Conservation (phyloP, 2,888 invertebrate genomes). For the Hirtodrosophila cameraria region DNA sequence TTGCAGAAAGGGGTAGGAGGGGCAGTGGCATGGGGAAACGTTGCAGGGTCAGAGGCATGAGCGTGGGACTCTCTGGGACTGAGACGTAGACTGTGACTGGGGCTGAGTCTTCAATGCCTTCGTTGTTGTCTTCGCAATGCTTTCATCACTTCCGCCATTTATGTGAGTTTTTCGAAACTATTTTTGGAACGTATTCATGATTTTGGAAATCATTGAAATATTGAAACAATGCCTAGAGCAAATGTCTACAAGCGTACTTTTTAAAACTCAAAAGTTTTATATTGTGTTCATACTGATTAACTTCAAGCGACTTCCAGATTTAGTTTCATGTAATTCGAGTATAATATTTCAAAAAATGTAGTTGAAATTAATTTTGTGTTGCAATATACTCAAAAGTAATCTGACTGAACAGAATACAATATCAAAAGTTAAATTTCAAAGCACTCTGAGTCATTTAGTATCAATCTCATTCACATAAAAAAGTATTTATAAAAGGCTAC, state of each 20-base stretch:
- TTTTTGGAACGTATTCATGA: constrained; percentile 57
- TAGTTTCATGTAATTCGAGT: too few species aligned
- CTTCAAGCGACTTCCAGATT: too few species aligned
- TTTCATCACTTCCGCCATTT: constrained; percentile 75
- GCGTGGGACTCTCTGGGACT: constrained; percentile 45
- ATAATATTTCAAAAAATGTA: too few species aligned
- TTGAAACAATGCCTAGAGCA: constrained; percentile 34
- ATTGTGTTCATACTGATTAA: too few species aligned
- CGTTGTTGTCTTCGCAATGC: constrained; percentile 40
- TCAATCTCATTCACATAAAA: too few species aligned
- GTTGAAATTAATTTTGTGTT: too few species aligned
- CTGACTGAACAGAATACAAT: too few species aligned
- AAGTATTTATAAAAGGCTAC: too few species aligned
- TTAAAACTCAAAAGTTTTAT: constrained; percentile 20
- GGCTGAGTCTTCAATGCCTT: constrained; percentile 32
- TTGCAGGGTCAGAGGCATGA: constrained; percentile 50
- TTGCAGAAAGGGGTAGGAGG: too few species aligned
- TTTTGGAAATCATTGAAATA: constrained; percentile 33
- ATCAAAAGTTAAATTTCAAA: too few species aligned
- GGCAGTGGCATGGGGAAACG: constrained; percentile 2
- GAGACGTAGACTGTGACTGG: neutral
- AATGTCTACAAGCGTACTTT: constrained; percentile 20
- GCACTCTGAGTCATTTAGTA: too few species aligned
- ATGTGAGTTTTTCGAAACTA: constrained; percentile 61
- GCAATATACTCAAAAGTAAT: too few species aligned